Base-by-base conservation (phyloP, 2,797 vertebrate genomes). In the Enteromius paludinosus region DNA sequence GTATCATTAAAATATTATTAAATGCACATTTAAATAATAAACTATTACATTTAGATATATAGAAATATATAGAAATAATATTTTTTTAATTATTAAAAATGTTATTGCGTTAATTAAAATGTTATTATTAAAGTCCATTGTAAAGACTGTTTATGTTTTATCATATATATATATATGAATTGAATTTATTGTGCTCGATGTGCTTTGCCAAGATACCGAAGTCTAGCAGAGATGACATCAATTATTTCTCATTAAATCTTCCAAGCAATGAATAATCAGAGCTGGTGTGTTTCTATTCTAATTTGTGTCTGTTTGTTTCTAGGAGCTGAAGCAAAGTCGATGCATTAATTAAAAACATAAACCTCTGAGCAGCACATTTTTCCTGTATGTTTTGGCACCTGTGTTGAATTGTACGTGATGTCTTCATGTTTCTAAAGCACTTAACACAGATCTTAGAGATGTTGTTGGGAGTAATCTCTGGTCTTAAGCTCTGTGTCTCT, bases 401-500 rank as follows among this genome's bases (percentile, higher is more conserved):
- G n/a, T 62, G 1, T 45, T 77, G 23, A 62, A 77, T 25, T 45
- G 3, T 14, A 30, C 23, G 20, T 20, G 61, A 38, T 35, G 30
- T 68, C 45, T 68, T 79, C 5, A 41, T 69, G 49, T 79, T 68
- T 68, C 47, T 54, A 11, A 35, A 52, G 45, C 45, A 45, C 43
- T 33, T 69, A 18, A 41, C 38, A 30, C 5, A 3, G 47, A 56
- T 38, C 64, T 68, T 17, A 43, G 64, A 70, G 54, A 11, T 80
- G 78, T 80, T 71, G 66, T 71, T 41, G 7, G 14, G 38, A 61
- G 35, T 79, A 56, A 79, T 23, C 54, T 23, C 54, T 23, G 52
- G 52, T 54, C 52, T 54, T 54, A 54, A n/a, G 47, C 18, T 52
- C 52, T n/a, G 52, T 54, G 54, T 23, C 8, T 56, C 52, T 23